phyloP scores from a whole-genome alignment of 2,113 vertebrate genomes.

The Aramus guarauna region DNA sequence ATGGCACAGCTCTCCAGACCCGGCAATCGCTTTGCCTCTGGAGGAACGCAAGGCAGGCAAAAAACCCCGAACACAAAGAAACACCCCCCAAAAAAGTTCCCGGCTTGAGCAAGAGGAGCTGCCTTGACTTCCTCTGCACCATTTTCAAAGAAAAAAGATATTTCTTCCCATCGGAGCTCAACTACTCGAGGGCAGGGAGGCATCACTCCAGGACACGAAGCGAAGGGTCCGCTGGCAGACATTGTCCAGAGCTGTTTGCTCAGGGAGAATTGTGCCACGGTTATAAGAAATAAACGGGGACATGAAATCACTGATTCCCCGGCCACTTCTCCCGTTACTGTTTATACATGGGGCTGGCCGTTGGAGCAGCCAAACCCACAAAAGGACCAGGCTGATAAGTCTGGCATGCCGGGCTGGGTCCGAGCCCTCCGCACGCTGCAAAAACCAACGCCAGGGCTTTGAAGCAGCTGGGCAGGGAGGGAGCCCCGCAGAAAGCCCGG shows the following conservation, averaged over 20 bases:
- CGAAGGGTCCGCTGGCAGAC: slow-evolving; percentile 8
- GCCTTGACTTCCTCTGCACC: neutral
- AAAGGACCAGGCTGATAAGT: slow-evolving; percentile 34
- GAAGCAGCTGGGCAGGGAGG: neutral
- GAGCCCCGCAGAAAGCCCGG: neutral
- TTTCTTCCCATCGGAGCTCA: neutral
- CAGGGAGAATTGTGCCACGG: neutral
- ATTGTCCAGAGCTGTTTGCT: slow-evolving; percentile 29
- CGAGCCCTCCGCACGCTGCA: neutral
- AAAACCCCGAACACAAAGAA: neutral
- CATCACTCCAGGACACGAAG: neutral
- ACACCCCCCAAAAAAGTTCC: neutral
- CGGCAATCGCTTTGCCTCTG: accelerated
- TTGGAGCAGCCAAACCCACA: neutral
- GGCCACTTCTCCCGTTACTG: neutral
- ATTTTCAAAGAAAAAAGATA: neutral
- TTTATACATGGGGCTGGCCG: slow-evolving; percentile 17
- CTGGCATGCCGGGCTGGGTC: neutral
- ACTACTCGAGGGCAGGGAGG: neutral
- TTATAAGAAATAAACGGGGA: neutral
- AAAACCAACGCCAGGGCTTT: neutral
- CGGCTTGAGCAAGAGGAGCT: neutral
- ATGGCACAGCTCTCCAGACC: neutral
- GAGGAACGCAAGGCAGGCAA: neutral
- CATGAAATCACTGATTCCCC: neutral